Evolutionary conservation across 1,140 invertebrate genomes (phyloP).

Genomic region (Drosophila sulfurigaster): DNA sequence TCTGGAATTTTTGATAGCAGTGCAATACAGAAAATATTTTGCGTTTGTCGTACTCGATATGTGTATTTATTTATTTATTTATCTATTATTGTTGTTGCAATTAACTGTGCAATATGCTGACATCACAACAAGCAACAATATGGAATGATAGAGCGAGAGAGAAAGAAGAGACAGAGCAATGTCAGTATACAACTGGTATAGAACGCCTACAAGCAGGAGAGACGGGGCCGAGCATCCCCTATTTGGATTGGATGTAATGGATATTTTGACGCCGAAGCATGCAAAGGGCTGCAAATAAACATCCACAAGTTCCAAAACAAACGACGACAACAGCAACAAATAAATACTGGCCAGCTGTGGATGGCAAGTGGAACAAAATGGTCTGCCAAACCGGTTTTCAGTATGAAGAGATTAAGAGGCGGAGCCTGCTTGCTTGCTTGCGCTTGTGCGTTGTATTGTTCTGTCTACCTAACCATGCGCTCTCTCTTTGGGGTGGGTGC

Average conservation of each 20-base stretch:
- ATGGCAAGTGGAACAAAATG: slow-evolving; percentile 80
- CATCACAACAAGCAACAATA: slow-evolving; percentile 53
- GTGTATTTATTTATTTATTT: slow-evolving; percentile 36
- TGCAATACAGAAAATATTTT: too few relatives aligned
- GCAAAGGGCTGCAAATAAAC: slow-evolving; percentile 82
- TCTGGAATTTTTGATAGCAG: slow-evolving; percentile 28
- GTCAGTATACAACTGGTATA: slow-evolving; percentile 26
- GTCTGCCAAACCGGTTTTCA: slow-evolving; percentile 51
- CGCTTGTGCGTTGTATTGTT: not conserved
- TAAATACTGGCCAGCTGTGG: slow-evolving; percentile 47
- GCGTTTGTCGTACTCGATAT: slow-evolving; percentile 1
- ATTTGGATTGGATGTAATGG: slow-evolving; percentile 84
- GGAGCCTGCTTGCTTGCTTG: slow-evolving; percentile 35
- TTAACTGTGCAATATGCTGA: slow-evolving; percentile 55
- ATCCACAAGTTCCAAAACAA: slow-evolving; percentile 80
- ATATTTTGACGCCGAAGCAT: slow-evolving; percentile 84
- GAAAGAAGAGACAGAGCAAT: not conserved
- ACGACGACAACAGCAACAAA: slow-evolving; percentile 35
- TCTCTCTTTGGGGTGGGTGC: slow-evolving; percentile 30
- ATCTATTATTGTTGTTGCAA: slow-evolving; percentile 58
- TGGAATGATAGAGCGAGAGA: not conserved
- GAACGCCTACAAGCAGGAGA: slow-evolving; percentile 35
- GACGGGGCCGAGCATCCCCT: slow-evolving; percentile 57
- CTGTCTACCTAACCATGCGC: slow-evolving; percentile 21
- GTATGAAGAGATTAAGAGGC: slow-evolving; percentile 41